Evolutionary conservation across 92 coral and sea anemone species (phyloP).

Genomic region (Epizoanthus illoricatus): DNA sequence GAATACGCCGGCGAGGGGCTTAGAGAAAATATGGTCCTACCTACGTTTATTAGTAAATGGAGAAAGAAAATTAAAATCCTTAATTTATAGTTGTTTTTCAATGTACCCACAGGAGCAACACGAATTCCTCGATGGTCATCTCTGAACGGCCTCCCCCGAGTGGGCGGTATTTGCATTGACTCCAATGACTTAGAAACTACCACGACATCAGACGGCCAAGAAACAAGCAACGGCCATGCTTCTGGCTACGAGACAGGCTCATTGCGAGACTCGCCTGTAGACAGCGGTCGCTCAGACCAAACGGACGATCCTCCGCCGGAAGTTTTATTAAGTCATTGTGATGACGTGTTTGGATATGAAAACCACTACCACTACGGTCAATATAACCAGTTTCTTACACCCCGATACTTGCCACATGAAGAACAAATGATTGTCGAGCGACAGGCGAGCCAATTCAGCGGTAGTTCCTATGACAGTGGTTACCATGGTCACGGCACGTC

Average conservation of each 20-base stretch:
- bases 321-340: constrained; percentile 43
- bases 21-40: too few relatives aligned
- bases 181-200: constrained; percentile 52
- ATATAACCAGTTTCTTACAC: constrained; percentile 44
- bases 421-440: constrained; percentile 58
- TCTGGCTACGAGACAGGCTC: constrained; percentile 56
- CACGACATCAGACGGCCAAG: constrained; percentile 51
- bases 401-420: constrained; percentile 45
- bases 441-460: constrained; percentile 91
- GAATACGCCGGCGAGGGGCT: too few relatives aligned
- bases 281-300: constrained; percentile 49
- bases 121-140: constrained; percentile 95
- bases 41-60: too few relatives aligned
- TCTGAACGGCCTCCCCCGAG: constrained; percentile 87
- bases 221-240: constrained; percentile 43
- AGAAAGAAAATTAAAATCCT: too few relatives aligned
- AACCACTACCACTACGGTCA: constrained; percentile 60
- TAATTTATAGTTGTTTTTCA: too few relatives aligned
- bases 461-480: constrained; percentile 90
- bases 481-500: constrained; percentile 72
- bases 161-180: constrained; percentile 83
- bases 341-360: constrained; percentile 73
- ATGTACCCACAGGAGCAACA: constrained; percentile 35
- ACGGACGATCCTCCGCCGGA: constrained; percentile 44
- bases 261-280: constrained; percentile 64